Conservation (phyloP, 2,888 invertebrate genomes). For the Pristionchus japonicus region DNA sequence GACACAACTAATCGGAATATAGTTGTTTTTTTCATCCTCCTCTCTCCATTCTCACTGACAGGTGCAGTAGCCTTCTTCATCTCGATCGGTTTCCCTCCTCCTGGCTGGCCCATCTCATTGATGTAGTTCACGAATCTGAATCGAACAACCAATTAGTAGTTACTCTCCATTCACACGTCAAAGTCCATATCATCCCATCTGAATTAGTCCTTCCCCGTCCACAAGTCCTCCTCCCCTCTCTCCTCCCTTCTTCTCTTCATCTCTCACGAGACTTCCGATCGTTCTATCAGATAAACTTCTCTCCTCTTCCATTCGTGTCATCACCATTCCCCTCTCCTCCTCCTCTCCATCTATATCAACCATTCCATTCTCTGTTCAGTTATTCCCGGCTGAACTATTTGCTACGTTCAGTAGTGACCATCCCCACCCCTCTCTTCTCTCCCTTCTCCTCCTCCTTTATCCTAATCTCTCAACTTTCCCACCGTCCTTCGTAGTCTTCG, state of each 20-base stretch:
- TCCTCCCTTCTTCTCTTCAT: slow-evolving; percentile 14
- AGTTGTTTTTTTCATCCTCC: slow-evolving; percentile 64
- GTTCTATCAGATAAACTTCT: background rate
- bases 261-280: slow-evolving; percentile 4
- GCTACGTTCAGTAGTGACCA: background rate
- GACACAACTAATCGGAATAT: no score
- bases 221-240: background rate
- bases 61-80: slow-evolving; percentile 62
- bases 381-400: background rate
- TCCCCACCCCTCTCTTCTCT: background rate
- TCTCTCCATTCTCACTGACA: slow-evolving; percentile 63
- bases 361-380: background rate
- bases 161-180: no score
- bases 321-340: background rate
- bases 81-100: slow-evolving; percentile 54
- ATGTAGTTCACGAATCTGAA: slow-evolving; percentile 76
- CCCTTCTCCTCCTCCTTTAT: background rate
- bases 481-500: background rate
- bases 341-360: background rate
- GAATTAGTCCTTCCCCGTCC: background rate
- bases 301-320: slow-evolving; percentile 1
- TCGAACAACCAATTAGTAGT: no score
- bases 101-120: slow-evolving; percentile 73
- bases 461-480: slow-evolving; percentile 6
- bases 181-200: no score